phyloP scores from a whole-genome alignment of 2,888 invertebrate genomes.

The Andrena dorsata region DNA sequence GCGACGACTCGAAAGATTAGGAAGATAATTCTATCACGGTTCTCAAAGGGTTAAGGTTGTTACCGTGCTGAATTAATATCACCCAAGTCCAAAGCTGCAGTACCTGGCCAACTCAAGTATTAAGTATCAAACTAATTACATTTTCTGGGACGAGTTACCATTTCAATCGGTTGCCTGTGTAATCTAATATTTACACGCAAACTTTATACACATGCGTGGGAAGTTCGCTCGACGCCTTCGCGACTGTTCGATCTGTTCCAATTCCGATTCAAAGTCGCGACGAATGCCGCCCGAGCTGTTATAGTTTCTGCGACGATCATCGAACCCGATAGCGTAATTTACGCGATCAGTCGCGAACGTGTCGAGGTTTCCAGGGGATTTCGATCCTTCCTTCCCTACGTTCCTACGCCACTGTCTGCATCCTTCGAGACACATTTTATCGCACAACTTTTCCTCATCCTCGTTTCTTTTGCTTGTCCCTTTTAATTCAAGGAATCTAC shows the following conservation, averaged over 20 bases:
- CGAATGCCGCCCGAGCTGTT: not conserved
- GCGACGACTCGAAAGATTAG: not conserved
- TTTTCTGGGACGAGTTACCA: constrained; percentile 18
- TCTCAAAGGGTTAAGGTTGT: constrained; percentile 41
- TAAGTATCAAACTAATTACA: constrained; percentile 41
- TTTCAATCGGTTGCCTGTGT: constrained; percentile 17
- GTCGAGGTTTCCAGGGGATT: not conserved
- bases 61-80: constrained; percentile 67
- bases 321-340: too few species aligned
- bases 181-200: constrained; percentile 40
- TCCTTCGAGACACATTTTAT: constrained; percentile 14
- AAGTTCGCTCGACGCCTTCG: constrained; percentile 21
- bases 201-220: constrained; percentile 33
- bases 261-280: not conserved
- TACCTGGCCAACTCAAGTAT: constrained; percentile 46
- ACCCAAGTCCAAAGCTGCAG: constrained; percentile 60
- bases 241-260: constrained; percentile 7
- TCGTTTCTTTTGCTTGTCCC: not conserved
- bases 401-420: constrained; percentile 63
- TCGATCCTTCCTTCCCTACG: constrained; percentile 5
- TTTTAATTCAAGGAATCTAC: not conserved
- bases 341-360: constrained; percentile 10
- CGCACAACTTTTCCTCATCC: not conserved
- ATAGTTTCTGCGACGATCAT: too few species aligned
- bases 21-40: not conserved